These are phyloP conservation scores for Propsilocerus akamusi DNA, from an alignment of 1,140 invertebrate genomes.

Conservation along the genomic window DNA sequence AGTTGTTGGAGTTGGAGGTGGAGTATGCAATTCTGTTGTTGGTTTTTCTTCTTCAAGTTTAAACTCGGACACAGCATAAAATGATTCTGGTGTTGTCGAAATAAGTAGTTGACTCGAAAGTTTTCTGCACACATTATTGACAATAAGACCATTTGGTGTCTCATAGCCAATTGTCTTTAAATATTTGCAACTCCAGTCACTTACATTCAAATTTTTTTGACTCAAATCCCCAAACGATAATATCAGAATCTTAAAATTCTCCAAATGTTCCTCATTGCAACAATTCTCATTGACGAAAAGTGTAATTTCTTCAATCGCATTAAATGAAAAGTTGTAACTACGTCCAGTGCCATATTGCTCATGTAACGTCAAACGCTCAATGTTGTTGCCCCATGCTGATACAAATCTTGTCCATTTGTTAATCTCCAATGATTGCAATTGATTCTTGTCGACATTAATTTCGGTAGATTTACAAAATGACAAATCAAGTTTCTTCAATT, in stretches of 20 bases:
- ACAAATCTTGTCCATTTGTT: background rate
- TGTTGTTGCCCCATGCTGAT: background rate
- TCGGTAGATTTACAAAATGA: background rate
- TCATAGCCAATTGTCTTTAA: background rate
- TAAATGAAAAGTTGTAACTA: background rate
- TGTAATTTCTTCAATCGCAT: background rate
- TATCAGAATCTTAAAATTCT: background rate
- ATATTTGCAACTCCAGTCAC: background rate
- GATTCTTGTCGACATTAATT: conserved; percentile 1
- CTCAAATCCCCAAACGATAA: background rate
- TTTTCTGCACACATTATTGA: background rate
- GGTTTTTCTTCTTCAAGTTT: too few relatives aligned
- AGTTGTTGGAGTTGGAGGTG: background rate
- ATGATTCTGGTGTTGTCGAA: background rate
- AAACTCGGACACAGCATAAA: background rate
- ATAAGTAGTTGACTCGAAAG: background rate
- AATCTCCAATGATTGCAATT: background rate
- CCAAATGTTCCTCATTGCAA: background rate
- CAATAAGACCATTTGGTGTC: background rate
- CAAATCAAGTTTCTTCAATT: background rate
- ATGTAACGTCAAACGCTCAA: background rate
- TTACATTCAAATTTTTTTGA: background rate
- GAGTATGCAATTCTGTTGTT: background rate
- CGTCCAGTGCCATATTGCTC: background rate
- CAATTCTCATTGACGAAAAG: background rate